Evolutionary conservation across 2,797 vertebrate genomes (phyloP).

Genomic region (Gymnocypris eckloni): DNA sequence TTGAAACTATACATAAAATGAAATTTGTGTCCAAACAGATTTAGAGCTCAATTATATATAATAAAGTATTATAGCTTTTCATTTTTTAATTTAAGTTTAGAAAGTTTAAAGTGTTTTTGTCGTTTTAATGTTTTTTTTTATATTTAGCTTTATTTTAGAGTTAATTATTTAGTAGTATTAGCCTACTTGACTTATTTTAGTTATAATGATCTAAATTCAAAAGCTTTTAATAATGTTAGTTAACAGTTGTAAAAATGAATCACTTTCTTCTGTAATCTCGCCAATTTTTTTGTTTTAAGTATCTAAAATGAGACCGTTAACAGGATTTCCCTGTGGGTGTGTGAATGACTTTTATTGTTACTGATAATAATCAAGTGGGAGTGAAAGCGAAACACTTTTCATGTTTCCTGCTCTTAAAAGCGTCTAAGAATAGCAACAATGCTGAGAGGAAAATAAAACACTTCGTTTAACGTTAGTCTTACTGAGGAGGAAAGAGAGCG

Average conservation of each 20-base stretch:
- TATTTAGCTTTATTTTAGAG: not conserved
- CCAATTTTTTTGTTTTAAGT: not conserved
- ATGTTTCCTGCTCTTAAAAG: not conserved
- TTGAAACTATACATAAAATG: not conserved
- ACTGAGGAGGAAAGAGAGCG: slow-evolving; percentile 28
- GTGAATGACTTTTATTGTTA: not conserved
- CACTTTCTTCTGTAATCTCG: not conserved
- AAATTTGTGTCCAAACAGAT: not conserved
- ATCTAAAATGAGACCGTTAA: not conserved
- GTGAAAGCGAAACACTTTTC: not conserved
- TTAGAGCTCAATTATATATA: not conserved
- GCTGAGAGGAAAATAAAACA: slow-evolving; percentile 6
- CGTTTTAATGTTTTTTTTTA: not conserved
- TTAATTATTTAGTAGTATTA: not conserved
- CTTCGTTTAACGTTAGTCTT: not conserved
- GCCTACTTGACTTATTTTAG: not conserved
- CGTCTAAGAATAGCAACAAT: slow-evolving; percentile 2
- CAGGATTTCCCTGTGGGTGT: not conserved
- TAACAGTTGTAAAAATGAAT: not conserved
- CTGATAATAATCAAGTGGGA: not conserved
- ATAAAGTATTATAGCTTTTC: not conserved
- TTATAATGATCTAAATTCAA: not conserved
- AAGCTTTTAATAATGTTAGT: not conserved
- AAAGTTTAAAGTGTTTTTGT: not conserved
- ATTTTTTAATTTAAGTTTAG: not conserved